Conservation (phyloP, 2,113 vertebrate genomes). For the Setophaga petechia region DNA sequence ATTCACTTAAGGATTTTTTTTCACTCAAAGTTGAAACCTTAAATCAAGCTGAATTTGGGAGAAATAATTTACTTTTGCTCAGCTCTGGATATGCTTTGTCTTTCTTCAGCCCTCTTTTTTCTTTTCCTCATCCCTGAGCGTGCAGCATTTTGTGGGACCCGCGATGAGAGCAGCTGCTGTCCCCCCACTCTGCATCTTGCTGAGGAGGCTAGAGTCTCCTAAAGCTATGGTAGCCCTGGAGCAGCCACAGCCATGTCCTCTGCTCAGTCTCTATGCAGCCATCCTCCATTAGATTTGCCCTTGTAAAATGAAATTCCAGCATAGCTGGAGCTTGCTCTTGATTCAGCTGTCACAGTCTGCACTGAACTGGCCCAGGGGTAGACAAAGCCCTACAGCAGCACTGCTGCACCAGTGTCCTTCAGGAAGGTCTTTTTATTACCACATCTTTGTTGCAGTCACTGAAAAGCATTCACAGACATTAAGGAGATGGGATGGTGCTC, state of each 20-base stretch:
- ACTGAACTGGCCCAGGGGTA: not conserved
- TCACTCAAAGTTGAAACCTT: not conserved
- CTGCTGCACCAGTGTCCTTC: not conserved
- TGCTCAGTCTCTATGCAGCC: not conserved
- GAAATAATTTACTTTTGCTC: slow-evolving; percentile 15
- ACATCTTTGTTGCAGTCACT: not conserved
- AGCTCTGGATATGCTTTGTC: not conserved
- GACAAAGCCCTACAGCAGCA: not conserved
- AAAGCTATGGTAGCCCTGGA: not conserved
- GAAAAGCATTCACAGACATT: not conserved
- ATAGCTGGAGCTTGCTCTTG: not conserved
- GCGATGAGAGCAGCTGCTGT: not conserved
- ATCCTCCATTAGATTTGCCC: not conserved
- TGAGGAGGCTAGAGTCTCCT: not conserved
- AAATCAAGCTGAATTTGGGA: not conserved
- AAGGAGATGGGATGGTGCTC: not conserved
- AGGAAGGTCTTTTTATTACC: not conserved
- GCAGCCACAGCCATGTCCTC: not conserved
- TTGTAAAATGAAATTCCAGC: not conserved
- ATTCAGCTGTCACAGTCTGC: not conserved
- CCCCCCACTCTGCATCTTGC: not conserved
- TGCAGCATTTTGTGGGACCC: accelerated
- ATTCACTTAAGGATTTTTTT: not conserved
- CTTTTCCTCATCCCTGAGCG: not conserved
- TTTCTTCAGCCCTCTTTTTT: not conserved